Evolutionary conservation across 2,113 vertebrate genomes (phyloP).

Genomic region (Pterocles burchelli): DNA sequence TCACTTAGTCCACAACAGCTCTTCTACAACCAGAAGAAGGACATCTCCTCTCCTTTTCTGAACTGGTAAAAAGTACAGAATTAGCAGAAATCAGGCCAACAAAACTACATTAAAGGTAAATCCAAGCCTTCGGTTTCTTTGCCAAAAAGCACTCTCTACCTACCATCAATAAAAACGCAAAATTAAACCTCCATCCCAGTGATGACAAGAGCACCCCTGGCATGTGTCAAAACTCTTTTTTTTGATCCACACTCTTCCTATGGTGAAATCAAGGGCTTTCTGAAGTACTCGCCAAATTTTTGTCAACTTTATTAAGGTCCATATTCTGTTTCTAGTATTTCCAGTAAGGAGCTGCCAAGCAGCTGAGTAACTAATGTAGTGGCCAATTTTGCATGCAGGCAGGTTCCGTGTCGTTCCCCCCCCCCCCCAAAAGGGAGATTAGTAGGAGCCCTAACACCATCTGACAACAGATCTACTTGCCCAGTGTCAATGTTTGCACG

Average conservation of each 20-base stretch:
- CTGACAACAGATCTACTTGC: conserved; percentile 28
- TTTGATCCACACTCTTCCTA: neutral
- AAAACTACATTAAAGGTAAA: conserved; percentile 7
- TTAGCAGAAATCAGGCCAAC: neutral
- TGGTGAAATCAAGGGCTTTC: neutral
- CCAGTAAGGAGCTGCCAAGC: conserved; percentile 46
- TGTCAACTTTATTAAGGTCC: neutral
- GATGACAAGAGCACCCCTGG: conserved; percentile 42
- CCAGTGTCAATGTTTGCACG: neutral
- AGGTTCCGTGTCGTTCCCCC: no score
- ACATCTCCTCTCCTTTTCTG: neutral
- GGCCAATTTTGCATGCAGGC: conserved; percentile 5
- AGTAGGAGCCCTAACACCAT: conserved; percentile 23
- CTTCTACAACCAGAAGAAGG: neutral
- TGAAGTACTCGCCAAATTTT: conserved; percentile 32
- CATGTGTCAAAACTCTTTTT: neutral
- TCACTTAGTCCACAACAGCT: neutral
- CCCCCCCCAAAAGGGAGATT: neutral
- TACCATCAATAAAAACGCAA: neutral
- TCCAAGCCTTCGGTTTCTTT: neutral
- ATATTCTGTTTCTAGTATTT: neutral
- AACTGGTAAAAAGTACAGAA: neutral
- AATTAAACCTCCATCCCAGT: neutral
- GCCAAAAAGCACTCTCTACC: conserved; percentile 14
- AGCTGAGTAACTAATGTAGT: conserved; percentile 45